Conservation (phyloP, 2,113 vertebrate species). For the Lonchura striata region DNA sequence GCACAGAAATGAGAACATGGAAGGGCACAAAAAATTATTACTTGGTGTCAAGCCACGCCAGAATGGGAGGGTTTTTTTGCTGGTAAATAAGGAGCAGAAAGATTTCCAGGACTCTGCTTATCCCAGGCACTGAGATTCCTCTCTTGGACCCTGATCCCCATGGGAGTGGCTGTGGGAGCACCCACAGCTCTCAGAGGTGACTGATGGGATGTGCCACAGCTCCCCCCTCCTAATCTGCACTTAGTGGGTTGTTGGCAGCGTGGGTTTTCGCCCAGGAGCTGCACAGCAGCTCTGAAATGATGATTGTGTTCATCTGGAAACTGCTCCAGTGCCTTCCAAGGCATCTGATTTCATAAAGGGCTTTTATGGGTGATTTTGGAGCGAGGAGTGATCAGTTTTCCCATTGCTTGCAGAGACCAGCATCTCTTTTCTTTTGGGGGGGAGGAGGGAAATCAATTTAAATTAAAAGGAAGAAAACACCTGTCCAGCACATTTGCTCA, state of each 20-base stretch:
- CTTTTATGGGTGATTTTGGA: conserved; percentile 29
- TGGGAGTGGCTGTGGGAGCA: fast-evolving
- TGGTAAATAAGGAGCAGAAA: neutral
- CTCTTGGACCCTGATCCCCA: neutral
- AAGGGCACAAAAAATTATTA: neutral
- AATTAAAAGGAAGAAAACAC: conserved; percentile 40
- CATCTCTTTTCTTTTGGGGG: neutral
- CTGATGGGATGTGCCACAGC: neutral
- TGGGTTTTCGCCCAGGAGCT: neutral
- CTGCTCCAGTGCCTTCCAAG: neutral
- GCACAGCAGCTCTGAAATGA: neutral
- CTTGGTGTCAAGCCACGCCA: neutral
- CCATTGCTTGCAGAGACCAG: neutral
- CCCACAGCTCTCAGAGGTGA: neutral
- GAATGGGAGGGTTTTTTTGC: neutral
- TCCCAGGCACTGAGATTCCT: neutral
- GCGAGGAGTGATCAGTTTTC: neutral
- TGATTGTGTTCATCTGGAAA: conserved; percentile 11
- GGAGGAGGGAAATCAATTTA: neutral
- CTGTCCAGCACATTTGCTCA: conserved; percentile 46
- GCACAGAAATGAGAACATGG: neutral
- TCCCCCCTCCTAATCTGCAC: neutral
- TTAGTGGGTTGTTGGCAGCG: fast-evolving
- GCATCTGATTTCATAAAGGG: conserved; percentile 36
- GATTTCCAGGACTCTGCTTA: neutral